These are phyloP conservation scores for Syngnathus typhle DNA, from an alignment of 2,113 vertebrate genomes.

Conservation along the genomic window DNA sequence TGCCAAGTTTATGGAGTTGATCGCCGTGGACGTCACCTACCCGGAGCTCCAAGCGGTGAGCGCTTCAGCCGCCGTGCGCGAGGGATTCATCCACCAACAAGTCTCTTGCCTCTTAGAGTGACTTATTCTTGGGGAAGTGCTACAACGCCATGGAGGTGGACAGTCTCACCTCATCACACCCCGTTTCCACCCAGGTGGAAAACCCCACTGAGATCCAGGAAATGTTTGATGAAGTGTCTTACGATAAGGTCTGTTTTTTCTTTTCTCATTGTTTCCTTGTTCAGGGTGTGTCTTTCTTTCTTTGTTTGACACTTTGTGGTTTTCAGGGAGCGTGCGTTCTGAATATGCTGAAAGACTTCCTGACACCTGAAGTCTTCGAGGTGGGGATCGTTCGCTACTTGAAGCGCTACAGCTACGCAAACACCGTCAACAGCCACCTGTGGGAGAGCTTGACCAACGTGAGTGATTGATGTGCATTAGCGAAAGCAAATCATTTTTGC, in stretches of 20 bases:
- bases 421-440: slow-evolving; percentile 80
- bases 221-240: slow-evolving; percentile 90
- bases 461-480: slow-evolving; percentile 48
- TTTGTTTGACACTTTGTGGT: not conserved
- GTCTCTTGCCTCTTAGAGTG: slow-evolving; percentile 64
- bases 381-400: slow-evolving; percentile 80
- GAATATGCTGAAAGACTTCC: slow-evolving; percentile 84
- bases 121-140: slow-evolving; percentile 81
- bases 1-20: slow-evolving; percentile 71
- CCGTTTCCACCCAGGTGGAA: slow-evolving; percentile 81
- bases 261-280: not conserved
- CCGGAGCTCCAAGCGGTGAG: slow-evolving; percentile 72
- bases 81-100: not conserved
- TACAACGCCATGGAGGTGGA: slow-evolving; percentile 86
- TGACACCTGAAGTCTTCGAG: slow-evolving; percentile 79
- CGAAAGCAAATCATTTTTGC: too few species aligned
- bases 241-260: slow-evolving; percentile 75
- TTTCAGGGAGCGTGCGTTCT: slow-evolving; percentile 84
- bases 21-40: slow-evolving; percentile 61
- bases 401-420: slow-evolving; percentile 81
- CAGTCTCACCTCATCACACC: slow-evolving; percentile 84
- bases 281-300: not conserved
- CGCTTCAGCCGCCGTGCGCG: not conserved
- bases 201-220: slow-evolving; percentile 84
- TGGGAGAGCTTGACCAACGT: slow-evolving; percentile 83